Evolutionary conservation across 2,888 invertebrate species (phyloP).

Genomic region (Scaptomyza reducta): DNA sequence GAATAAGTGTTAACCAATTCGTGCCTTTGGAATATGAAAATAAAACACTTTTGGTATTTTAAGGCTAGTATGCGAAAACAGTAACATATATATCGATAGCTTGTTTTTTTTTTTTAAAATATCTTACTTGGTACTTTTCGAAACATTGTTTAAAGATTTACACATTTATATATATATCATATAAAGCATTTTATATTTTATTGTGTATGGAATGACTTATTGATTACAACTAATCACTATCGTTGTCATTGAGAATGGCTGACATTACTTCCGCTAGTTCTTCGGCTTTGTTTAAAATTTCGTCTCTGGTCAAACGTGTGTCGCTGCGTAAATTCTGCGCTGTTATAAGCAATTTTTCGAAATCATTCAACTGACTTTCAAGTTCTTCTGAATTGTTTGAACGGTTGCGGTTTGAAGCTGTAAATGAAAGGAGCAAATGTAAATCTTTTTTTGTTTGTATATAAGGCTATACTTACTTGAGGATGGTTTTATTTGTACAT

Average conservation of each 20-base stretch:
- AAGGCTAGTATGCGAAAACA: slow-evolving; percentile 12
- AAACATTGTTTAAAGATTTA: background rate
- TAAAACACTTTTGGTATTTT: slow-evolving; percentile 16
- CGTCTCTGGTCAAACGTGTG: slow-evolving; percentile 56
- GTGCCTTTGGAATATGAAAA: slow-evolving; percentile 25
- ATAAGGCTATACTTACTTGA: slow-evolving; percentile 25
- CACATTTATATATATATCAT: background rate
- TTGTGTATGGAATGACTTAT: slow-evolving; percentile 7
- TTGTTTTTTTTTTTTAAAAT: background rate
- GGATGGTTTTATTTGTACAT: slow-evolving; percentile 33
- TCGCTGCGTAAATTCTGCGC: slow-evolving; percentile 63
- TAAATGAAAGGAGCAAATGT: background rate
- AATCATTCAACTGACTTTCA: slow-evolving; percentile 63
- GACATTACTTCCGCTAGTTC: slow-evolving; percentile 61
- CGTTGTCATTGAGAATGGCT: slow-evolving; percentile 64
- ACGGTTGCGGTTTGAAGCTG: slow-evolving; percentile 24
- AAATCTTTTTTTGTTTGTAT: background rate
- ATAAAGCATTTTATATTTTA: background rate
- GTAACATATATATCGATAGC: background rate
- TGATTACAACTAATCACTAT: slow-evolving; percentile 56
- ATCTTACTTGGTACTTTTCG: no score
- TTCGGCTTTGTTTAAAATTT: slow-evolving; percentile 62
- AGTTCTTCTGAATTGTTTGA: slow-evolving; percentile 50
- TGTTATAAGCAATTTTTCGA: slow-evolving; percentile 63
- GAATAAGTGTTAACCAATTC: slow-evolving; percentile 34